Conservation (phyloP, 64 coral and sea anemone genomes). For the Actinia equina region DNA sequence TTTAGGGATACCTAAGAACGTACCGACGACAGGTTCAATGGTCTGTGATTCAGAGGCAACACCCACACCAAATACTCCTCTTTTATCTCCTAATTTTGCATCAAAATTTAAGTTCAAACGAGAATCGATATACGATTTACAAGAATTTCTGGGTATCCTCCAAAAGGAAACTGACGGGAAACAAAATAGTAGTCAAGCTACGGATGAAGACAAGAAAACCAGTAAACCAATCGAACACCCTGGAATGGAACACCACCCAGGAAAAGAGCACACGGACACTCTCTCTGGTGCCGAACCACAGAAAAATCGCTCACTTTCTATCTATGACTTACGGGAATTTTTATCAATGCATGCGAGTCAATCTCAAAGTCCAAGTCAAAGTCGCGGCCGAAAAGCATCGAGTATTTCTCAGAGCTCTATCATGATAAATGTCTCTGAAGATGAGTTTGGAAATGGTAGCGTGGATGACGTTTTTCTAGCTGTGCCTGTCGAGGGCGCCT, state of each 20-base stretch:
- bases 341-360: conserved; percentile 11
- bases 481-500: conserved; percentile 6
- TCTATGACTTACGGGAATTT: conserved; percentile 44
- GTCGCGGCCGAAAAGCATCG: conserved; percentile 53
- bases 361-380: neutral
- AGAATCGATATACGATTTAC: conserved; percentile 55
- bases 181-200: neutral
- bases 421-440: conserved; percentile 48
- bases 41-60: neutral
- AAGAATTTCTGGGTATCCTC: conserved; percentile 53
- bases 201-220: neutral
- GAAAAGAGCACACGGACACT: too few species aligned
- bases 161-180: conserved; percentile 40
- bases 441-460: conserved; percentile 34
- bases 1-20: neutral
- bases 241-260: neutral
- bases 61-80: neutral
- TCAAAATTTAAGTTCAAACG: conserved; percentile 8
- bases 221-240: neutral
- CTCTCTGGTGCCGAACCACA: neutral
- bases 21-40: neutral
- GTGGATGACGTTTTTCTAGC: conserved; percentile 79
- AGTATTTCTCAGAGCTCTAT: conserved; percentile 52
- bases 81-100: conserved; percentile 17
- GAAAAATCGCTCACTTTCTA: conserved; percentile 14